These are phyloP conservation scores for Bujurquina vittata DNA, from an alignment of 2,113 vertebrate species.

Conservation along the genomic window DNA sequence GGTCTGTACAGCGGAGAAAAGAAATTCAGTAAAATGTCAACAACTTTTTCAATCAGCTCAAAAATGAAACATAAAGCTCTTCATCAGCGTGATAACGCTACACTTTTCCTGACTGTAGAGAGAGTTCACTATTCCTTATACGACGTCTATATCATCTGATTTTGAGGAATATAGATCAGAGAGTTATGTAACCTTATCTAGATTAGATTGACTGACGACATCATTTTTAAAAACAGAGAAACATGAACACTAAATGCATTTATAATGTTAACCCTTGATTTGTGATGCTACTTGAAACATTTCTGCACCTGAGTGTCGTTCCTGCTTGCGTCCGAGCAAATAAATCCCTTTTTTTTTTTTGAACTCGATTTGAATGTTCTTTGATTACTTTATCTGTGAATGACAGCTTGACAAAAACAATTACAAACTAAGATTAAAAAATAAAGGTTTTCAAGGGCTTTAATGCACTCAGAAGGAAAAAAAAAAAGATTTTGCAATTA, in stretches of 20 bases:
- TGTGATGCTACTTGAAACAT: not conserved
- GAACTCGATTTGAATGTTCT: not conserved
- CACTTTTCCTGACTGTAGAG: not conserved
- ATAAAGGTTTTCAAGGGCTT: not conserved
- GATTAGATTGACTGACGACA: not conserved
- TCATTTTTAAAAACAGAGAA: not conserved
- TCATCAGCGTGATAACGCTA: not conserved
- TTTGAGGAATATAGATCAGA: not conserved
- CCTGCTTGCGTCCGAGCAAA: not conserved
- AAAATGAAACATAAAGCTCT: not conserved
- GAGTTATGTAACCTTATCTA: not conserved
- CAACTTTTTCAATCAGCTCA: no score
- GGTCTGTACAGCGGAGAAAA: not conserved
- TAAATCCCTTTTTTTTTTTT: not conserved
- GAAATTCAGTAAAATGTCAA: not conserved
- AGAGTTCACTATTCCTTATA: not conserved
- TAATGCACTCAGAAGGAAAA: not conserved
- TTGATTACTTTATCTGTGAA: not conserved
- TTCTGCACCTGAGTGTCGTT: not conserved
- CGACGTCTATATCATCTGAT: not conserved
- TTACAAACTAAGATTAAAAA: not conserved
- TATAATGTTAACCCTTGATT: not conserved
- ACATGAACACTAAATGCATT: not conserved
- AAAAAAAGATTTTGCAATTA: not conserved
- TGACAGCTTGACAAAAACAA: not conserved